Evolutionary conservation across 2,888 invertebrate species (phyloP).

Genomic region (Xanthia icteritia): DNA sequence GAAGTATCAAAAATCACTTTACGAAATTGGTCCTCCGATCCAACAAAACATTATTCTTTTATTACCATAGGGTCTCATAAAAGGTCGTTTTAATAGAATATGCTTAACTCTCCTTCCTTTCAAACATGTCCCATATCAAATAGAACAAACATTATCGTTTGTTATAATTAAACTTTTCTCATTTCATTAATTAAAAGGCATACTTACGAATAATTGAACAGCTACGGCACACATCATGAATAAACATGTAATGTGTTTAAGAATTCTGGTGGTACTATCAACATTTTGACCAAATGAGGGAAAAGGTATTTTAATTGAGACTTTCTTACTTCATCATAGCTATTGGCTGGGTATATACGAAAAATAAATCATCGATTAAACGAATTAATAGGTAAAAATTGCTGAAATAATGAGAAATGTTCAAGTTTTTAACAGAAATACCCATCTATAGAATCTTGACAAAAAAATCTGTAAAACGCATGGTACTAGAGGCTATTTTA

Average conservation of each 20-base stretch:
- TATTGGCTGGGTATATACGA: conserved; percentile 13
- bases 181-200: conserved; percentile 65
- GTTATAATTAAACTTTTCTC: conserved; percentile 61
- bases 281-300: conserved; percentile 38
- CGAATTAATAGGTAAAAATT: not conserved
- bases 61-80: conserved; percentile 17
- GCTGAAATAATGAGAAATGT: not conserved
- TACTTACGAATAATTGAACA: conserved; percentile 60
- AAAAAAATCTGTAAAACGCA: not conserved
- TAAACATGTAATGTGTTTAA: conserved; percentile 55
- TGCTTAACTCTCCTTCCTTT: not conserved
- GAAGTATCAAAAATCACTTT: conserved; percentile 18
- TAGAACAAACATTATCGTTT: conserved; percentile 60
- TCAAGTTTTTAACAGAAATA: not conserved
- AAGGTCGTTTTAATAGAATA: conserved; percentile 2
- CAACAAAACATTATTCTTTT: conserved; percentile 18
- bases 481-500: too few species aligned
- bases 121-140: conserved; percentile 36
- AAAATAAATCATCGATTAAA: not conserved
- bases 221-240: conserved; percentile 55
- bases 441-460: not conserved
- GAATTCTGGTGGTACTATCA: conserved; percentile 41
- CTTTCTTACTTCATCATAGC: conserved; percentile 1
- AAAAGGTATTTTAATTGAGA: conserved; percentile 54
- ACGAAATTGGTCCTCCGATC: conserved; percentile 16